Evolutionary conservation across 2,113 vertebrate genomes (phyloP), one percentile per base, ranked within the genome.

Genomic region (Carassius gibelio): DNA sequence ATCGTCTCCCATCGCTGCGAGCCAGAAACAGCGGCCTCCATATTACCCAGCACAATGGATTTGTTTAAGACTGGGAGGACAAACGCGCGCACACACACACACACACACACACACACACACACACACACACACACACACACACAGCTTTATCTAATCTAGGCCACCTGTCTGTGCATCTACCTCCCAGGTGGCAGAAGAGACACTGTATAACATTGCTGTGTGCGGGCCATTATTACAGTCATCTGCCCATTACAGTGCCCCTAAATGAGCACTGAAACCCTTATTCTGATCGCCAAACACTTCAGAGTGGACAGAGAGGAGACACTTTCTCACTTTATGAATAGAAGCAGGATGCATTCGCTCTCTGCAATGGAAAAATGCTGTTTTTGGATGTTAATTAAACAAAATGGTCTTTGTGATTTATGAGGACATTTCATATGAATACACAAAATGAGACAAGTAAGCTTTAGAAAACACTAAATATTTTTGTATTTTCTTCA

Each of bases 1-100:
- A 94, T 93, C 92, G 91, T 91, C 93, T 94, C 94, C 94, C 93
- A 94, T 94, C 88, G 95, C 94, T 91, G 90, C 90, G 92, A 94
- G 94, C 94, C 91, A 94, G 91, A 94, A 94, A 94, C 85, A 85
- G 78, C 79, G 61, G 83, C 88, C 82, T 86, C 82, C 78, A 85
- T 82, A 90, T 92, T 93, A 91, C 90, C 88, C 83, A 86, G 92
- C 83, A 90, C 91, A 90, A 89, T 90, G 89, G 92, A 93, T 94
- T 94, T 94, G 91, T 94, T 90, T 94, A 93, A 92, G 90, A 85
- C 92, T 88, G 89, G 78, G 90, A 90, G 83, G 76, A 78, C 77
- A 76, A 81, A 88, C 23, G 76, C 72, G 62, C 86, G 23, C 79
- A 85, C 88, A 88, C 79, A 82, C 66, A 23, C 88, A 66, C 86